Base-by-base conservation (phyloP, 2,888 invertebrate genomes). In the Anthoptus insignis region DNA sequence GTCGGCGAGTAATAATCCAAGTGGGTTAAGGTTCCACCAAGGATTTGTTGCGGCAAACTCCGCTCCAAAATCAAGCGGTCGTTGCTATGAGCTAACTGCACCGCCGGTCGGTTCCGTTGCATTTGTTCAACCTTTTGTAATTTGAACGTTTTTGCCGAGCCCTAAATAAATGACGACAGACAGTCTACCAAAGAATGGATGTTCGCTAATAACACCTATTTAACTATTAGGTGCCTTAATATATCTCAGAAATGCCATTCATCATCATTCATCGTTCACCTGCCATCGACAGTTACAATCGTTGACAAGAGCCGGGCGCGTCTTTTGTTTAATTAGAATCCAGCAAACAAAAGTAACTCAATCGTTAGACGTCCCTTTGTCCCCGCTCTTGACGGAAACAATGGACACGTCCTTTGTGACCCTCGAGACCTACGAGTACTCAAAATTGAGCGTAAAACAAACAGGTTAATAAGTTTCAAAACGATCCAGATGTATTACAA, bases 21-120 rank as follows among this genome's bases (percentile, higher is more conserved):
- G 85, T 93, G 87, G 93, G 93, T 93, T 93, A 93, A 93, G 93
- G 93, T 92, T 89, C 76, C 89, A 89, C 83, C 93, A 93, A 93
- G 93, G 93, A 91, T 93, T 92, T 93, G 84, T 92, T 93, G 93
- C 92, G 90, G 91, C 91, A 93, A 90, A 87, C 91, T 84, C 91
- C 92, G 91, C 90, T 91, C 92, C 91, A 90, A 91, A 91, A 91
- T 88, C 83, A 86, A 85, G 84, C 83, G 83, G 80, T 86, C 77
- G 89, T 89, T 89, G 86, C 89, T 89, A 86, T 91, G 88, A 91
- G 87, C 89, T 87, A 87, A 89, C 88, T 89, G 85, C 88, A 84
- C 81, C 79, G 56, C 47, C 49, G 39, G 57, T 50, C 64, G 83
- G 88, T 89, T 90, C 90, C 88, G 88, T 87, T 91, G 91, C 90